phyloP scores from a whole-genome alignment of 64 coral and sea anemone species.

The Catalaphyllia jardinei region DNA sequence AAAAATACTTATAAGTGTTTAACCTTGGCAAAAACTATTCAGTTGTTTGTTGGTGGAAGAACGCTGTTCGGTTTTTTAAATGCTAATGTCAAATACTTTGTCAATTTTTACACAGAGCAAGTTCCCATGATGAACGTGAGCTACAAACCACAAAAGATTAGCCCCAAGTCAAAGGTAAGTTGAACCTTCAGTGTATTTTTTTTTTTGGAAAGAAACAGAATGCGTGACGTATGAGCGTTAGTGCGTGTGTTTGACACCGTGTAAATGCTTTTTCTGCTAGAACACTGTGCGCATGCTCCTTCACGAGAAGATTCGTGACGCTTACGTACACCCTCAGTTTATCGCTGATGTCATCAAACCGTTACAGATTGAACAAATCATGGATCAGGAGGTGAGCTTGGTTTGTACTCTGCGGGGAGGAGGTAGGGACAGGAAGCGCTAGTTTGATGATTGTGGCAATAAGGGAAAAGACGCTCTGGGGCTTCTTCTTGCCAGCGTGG shows the following conservation, averaged over 20 bases:
- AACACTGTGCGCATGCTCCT: conserved; percentile 81
- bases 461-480: not conserved
- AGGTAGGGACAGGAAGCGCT: not conserved
- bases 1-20: no score
- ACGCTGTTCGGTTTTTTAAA: not conserved
- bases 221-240: not conserved
- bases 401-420: not conserved
- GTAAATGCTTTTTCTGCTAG: conserved; percentile 15
- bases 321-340: conserved; percentile 98
- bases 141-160: conserved; percentile 99
- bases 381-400: conserved; percentile 85
- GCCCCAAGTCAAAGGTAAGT: conserved; percentile 88
- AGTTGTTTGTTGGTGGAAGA: not conserved
- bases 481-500: no score
- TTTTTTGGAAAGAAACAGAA: no score
- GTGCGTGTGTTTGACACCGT: not conserved
- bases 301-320: conserved; percentile 92
- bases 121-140: conserved; percentile 90
- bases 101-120: conserved; percentile 60
- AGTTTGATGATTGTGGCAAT: not conserved
- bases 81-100: not conserved
- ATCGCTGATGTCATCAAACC: conserved; percentile 98
- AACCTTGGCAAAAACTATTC: no score
- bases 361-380: conserved; percentile 88
- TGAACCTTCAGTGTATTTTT: not conserved